Conservation (phyloP, 92 coral and sea anemone genomes). For the Epizoanthus stellaris region DNA sequence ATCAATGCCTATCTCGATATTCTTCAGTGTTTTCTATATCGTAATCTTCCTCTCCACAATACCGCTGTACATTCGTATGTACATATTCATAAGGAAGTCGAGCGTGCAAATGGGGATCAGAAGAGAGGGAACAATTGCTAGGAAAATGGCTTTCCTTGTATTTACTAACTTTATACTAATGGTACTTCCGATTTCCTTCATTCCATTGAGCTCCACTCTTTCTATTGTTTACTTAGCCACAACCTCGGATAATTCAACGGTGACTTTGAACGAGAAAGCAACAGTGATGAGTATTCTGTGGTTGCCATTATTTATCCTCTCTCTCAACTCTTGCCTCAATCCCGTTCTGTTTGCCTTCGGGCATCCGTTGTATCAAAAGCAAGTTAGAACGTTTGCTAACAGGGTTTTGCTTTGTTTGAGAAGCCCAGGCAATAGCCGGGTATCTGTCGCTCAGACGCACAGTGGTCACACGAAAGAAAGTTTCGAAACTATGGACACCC, state of each 20-base stretch:
- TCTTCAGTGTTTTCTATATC: background rate
- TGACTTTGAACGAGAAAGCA: background rate
- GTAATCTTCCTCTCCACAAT: slow-evolving; percentile 16
- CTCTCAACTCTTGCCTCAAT: slow-evolving; percentile 28
- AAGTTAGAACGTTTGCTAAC: background rate
- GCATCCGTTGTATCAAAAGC: slow-evolving; percentile 12
- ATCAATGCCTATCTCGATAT: background rate
- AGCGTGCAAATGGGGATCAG: slow-evolving; percentile 11
- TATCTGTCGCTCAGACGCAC: too few relatives aligned
- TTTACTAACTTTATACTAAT: slow-evolving; percentile 19
- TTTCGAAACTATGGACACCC: too few relatives aligned
- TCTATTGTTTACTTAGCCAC: background rate
- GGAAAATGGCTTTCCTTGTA: slow-evolving; percentile 23
- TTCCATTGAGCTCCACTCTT: slow-evolving; percentile 16
- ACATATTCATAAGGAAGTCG: slow-evolving; percentile 5
- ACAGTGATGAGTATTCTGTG: slow-evolving; percentile 13
- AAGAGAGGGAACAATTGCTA: slow-evolving; percentile 13
- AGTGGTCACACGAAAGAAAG: too few relatives aligned
- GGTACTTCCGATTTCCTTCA: slow-evolving; percentile 21
- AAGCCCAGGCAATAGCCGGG: too few relatives aligned
- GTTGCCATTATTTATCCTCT: slow-evolving; percentile 19
- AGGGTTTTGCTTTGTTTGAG: background rate
- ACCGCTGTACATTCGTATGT: slow-evolving; percentile 22
- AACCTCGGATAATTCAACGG: background rate
- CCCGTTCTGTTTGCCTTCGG: slow-evolving; percentile 19